Base-by-base conservation (phyloP, 2,797 vertebrate species). In the Dicrostonyx torquatus region DNA sequence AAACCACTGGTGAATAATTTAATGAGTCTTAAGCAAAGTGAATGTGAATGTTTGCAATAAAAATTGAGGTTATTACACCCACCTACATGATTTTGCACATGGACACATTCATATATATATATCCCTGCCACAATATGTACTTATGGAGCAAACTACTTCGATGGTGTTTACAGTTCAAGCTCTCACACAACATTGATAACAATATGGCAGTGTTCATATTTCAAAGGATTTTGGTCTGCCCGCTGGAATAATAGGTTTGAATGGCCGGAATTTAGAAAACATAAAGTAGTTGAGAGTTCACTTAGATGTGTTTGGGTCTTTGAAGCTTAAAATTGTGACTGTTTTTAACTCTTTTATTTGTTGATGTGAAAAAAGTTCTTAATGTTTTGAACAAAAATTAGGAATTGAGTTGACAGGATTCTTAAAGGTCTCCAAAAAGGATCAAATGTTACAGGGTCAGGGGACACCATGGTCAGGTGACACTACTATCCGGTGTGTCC, bases 201-300 rank as follows among this genome's bases (percentile, higher is more conserved):
- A 89, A 48, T 5, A 9, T 20, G n/a, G 58, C 1, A 45, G 4
- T 66, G 10, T 50, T 5, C 29, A 79, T 40, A 14, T 62, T 62
- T 77, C 0, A 82, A 87, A 86, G 20, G n/a, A 94, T 60, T 76
- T 37, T 86, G 17, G 80, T 29, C 34, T 86, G 15, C 93, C 17
- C 1, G 45, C 72, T 70, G 20, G 73, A 89, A 62, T 60, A 60
- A 50, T 50, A 26, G 5, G 14, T 6, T 62, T 85, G 7, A 20
- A 66, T 7, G 17, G 62, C 14, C 37, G 4, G 5, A 77, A 91
- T 78, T 87, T 87, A 64, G 80, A 91, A 96, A 90, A 13, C 92
- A 43, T 92, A 83, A 94, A 58, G 87, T 43, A 89, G 37, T 95
- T 43, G 70, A 80, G 5, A 78, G 43, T 80, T 89, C 43, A 77